Conservation (phyloP, 1,140 invertebrate genomes). For the Lepidurus packardi region DNA sequence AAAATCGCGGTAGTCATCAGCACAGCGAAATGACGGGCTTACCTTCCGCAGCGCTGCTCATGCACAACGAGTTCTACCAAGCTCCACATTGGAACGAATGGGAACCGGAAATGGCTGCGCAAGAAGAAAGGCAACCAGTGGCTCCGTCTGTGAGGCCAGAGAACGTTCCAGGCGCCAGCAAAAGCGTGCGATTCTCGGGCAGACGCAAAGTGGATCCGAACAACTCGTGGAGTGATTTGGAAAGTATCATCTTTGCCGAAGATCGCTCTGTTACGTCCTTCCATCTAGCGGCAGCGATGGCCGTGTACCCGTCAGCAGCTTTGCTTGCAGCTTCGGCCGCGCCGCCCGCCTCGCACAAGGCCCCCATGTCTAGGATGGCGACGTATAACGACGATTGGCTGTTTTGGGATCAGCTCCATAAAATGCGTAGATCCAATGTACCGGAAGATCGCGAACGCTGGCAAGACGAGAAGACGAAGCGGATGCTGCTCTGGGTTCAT, state of each 20-base stretch:
- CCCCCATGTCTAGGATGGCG: constrained; percentile 39
- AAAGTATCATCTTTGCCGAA: constrained; percentile 42
- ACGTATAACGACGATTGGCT: constrained; percentile 41
- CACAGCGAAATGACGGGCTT: neutral
- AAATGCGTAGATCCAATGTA: constrained; percentile 36
- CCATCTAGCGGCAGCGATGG: constrained; percentile 28
- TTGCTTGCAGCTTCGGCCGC: constrained; percentile 22
- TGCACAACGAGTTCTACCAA: constrained; percentile 28
- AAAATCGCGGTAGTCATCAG: neutral
- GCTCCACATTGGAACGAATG: constrained; percentile 18
- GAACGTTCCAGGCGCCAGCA: neutral
- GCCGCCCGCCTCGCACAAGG: neutral
- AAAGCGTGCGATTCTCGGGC: neutral
- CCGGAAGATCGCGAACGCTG: constrained; percentile 39
- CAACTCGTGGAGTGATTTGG: constrained; percentile 40
- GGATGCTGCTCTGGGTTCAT: constrained; percentile 43
- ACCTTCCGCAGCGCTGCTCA: neutral
- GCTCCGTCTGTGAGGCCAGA: neutral
- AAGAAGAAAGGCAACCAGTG: neutral
- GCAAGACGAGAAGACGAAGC: constrained; percentile 41
- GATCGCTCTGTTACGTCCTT: constrained; percentile 33
- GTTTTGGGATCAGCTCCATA: constrained; percentile 41
- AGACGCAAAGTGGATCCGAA: neutral
- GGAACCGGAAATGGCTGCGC: neutral
- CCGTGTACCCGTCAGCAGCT: neutral